Conservation (phyloP, 2,888 invertebrate genomes). For the Eristalis arbustorum region DNA sequence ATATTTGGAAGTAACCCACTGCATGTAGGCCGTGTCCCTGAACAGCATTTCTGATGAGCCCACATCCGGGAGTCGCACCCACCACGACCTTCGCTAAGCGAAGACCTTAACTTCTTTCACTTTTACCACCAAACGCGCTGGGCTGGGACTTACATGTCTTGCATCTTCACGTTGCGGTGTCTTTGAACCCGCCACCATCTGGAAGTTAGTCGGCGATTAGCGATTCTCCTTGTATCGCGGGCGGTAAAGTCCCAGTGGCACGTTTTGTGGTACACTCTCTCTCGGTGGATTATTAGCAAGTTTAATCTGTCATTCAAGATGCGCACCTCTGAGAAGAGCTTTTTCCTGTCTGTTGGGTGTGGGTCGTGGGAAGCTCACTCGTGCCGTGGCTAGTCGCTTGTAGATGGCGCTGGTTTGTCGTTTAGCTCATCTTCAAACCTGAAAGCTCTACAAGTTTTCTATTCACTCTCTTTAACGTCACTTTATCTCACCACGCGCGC, state of each 20-base stretch:
- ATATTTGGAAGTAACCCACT: neutral
- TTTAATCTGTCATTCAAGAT: neutral
- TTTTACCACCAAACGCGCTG: neutral
- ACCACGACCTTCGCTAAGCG: neutral
- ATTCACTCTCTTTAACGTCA: neutral
- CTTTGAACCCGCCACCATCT: neutral
- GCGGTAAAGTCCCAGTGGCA: neutral
- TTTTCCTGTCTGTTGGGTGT: neutral
- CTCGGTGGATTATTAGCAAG: neutral
- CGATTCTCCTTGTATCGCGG: neutral
- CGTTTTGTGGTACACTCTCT: neutral
- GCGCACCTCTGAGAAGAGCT: neutral
- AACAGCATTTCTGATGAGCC: neutral
- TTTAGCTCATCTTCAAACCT: neutral
- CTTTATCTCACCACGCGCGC: constrained; percentile 3
- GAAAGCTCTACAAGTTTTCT: neutral
- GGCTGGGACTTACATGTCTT: neutral
- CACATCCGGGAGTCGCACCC: neutral
- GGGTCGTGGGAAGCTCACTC: neutral
- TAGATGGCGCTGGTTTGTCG: neutral
- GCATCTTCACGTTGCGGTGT: neutral
- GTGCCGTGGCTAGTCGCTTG: neutral
- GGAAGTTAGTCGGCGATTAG: neutral
- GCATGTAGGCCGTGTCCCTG: neutral
- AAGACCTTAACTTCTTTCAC: neutral